A percentile compares a stretch with the other conserved stretches of the same genome.
These are phyloP conservation scores for Scotopteryx bipunctaria DNA, from an alignment of 2,888 invertebrate species.

Conservation along the genomic window DNA sequence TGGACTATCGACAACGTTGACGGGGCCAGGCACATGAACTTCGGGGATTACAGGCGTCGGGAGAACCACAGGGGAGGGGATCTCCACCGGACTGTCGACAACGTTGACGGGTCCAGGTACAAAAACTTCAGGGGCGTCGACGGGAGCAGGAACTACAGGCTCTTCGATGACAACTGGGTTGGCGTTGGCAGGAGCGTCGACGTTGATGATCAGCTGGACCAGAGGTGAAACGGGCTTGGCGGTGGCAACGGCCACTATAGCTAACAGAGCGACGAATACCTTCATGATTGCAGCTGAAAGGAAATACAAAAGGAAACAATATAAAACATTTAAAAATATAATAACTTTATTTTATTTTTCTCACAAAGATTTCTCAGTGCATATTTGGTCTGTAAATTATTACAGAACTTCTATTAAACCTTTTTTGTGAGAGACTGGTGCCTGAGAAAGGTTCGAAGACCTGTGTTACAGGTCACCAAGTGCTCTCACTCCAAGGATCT, in stretches of 20 bases:
- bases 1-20: too few relatives aligned
- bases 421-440: too few relatives aligned
- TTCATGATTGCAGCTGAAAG: constrained; percentile 47
- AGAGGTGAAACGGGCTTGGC: constrained; percentile 54
- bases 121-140: constrained; percentile 19
- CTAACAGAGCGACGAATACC: constrained; percentile 51
- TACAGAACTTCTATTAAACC: too few relatives aligned
- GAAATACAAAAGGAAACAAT: neutral
- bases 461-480: too few relatives aligned
- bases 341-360: neutral
- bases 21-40: neutral
- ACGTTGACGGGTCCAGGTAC: constrained; percentile 5
- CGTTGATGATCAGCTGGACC: constrained; percentile 58
- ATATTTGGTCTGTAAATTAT: too few relatives aligned
- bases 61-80: neutral
- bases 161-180: constrained; percentile 20
- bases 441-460: too few relatives aligned
- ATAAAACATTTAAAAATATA: neutral
- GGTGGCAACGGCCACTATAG: constrained; percentile 53
- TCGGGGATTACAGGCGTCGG: neutral
- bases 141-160: constrained; percentile 21
- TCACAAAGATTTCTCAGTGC: neutral
- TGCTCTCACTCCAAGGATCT: too few relatives aligned
- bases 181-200: constrained; percentile 42
- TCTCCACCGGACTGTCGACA: neutral